Percentiles rank a stretch among this genome's conserved stretches.
Conservation (phyloP, 2,113 vertebrate genomes). For the Laticauda laticaudata region DNA sequence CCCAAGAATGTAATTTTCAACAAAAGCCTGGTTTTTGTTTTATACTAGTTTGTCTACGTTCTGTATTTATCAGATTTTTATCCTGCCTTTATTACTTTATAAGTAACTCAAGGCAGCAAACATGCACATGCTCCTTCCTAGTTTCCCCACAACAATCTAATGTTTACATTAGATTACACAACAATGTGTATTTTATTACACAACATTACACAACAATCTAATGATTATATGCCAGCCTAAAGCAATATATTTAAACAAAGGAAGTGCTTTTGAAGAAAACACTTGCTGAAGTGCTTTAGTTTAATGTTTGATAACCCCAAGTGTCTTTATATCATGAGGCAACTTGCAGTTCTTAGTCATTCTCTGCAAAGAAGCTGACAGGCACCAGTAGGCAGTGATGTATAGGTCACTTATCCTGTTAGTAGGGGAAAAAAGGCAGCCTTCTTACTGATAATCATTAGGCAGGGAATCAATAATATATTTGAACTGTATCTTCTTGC, state of each 20-base stretch:
- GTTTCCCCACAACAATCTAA: not conserved
- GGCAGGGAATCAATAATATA: not conserved
- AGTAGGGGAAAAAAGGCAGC: not conserved
- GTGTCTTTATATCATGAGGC: not conserved
- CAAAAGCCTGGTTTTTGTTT: not conserved
- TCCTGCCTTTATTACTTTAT: too few species aligned
- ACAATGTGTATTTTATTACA: too few species aligned
- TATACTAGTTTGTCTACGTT: not conserved
- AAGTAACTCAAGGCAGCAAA: too few species aligned
- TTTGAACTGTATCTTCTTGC: not conserved
- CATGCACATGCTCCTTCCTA: too few species aligned
- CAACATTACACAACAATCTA: not conserved
- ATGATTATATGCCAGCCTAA: not conserved
- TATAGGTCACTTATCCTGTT: not conserved
- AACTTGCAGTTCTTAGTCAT: not conserved
- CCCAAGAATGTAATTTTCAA: slow-evolving; percentile 17
- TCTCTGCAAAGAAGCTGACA: not conserved
- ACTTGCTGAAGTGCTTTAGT: not conserved
- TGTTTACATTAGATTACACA: not conserved
- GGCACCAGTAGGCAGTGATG: not conserved
- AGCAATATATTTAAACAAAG: not conserved
- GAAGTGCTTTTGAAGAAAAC: not conserved
- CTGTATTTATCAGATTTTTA: too few species aligned
- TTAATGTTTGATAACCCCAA: not conserved
- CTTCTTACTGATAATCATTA: not conserved